phyloP scores from a whole-genome alignment of 2,113 vertebrate genomes.

The Rhagologus leucostigma region DNA sequence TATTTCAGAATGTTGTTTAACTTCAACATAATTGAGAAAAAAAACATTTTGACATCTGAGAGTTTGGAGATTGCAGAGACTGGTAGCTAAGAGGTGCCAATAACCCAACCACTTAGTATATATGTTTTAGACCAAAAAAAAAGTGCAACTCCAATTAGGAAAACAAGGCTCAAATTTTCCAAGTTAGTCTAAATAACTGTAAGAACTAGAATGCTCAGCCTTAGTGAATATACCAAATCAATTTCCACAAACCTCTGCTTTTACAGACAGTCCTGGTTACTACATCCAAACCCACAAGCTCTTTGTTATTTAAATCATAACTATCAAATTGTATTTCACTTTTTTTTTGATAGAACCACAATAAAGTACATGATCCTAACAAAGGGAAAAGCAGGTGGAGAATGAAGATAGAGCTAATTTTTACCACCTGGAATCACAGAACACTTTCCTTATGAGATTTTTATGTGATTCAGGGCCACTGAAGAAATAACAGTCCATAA shows the following conservation, averaged over 20 bases:
- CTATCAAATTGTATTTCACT: not conserved
- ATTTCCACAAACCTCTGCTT: not conserved
- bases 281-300: not conserved
- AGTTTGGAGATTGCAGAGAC: not conserved
- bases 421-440: not conserved
- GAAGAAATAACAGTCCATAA: constrained; percentile 37
- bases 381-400: constrained; percentile 29
- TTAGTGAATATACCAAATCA: not conserved
- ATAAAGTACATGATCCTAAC: not conserved
- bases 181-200: not conserved
- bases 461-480: not conserved
- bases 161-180: constrained; percentile 10
- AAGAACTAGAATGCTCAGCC: not conserved
- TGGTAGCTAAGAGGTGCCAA: not conserved
- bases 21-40: not conserved
- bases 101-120: not conserved
- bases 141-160: not conserved
- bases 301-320: not conserved
- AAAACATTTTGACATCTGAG: not conserved
- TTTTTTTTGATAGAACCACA: constrained; percentile 12
- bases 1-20: not conserved
- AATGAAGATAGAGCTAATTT: not conserved
- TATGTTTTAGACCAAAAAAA: not conserved
- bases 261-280: not conserved
- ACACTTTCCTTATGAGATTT: constrained; percentile 13